Conservation (phyloP, 2,888 invertebrate genomes). For the Rhopalosiphum nymphaeae region DNA sequence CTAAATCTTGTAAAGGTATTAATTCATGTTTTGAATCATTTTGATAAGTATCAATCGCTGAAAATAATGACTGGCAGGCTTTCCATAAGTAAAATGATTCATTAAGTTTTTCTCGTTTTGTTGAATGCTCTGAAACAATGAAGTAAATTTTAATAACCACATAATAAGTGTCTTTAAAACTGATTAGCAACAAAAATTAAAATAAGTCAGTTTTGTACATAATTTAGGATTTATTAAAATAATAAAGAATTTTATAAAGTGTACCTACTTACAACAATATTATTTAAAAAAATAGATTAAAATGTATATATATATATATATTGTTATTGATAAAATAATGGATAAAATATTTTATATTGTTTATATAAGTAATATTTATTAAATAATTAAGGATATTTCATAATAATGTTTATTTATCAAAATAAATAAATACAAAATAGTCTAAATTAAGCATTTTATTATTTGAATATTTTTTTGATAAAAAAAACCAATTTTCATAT, state of each 20-base stretch:
- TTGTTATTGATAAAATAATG: too few species aligned
- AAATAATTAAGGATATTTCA: too few species aligned
- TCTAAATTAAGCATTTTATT: too few species aligned
- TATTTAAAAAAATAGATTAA: too few species aligned
- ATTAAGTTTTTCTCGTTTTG: constrained; percentile 61
- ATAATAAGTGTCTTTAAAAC: background rate
- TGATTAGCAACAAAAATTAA: background rate
- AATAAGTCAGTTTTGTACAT: background rate
- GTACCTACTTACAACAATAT: background rate
- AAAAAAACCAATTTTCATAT: too few species aligned
- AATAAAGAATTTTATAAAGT: background rate
- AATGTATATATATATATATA: too few species aligned
- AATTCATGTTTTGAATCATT: constrained; percentile 73
- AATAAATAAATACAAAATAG: too few species aligned
- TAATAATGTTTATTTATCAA: too few species aligned
- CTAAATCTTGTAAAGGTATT: constrained; percentile 78
- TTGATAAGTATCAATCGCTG: constrained; percentile 50
- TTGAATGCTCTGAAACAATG: constrained; percentile 46
- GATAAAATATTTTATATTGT: too few species aligned
- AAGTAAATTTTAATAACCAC: background rate
- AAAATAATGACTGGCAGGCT: constrained; percentile 82
- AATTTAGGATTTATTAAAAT: background rate
- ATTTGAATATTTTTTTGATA: too few species aligned
- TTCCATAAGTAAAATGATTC: constrained; percentile 79
- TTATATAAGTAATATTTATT: too few species aligned